phyloP scores from a whole-genome alignment of 2,113 vertebrate species.

The Pomatorhinus ruficollis region DNA sequence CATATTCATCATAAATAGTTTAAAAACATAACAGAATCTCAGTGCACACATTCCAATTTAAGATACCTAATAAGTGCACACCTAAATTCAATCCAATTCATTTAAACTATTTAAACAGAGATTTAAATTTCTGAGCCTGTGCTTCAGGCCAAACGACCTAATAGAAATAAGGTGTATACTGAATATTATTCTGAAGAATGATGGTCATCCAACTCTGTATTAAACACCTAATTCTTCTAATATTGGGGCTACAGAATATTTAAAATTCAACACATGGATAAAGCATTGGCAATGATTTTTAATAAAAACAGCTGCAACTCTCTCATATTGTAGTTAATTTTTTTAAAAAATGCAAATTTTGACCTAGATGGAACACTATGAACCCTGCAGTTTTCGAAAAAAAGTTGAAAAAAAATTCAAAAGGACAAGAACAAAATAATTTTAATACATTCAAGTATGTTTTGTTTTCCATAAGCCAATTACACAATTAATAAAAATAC shows the following conservation, averaged over 20 bases:
- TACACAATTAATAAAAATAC: not conserved
- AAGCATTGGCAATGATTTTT: not conserved
- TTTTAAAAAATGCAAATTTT: not conserved
- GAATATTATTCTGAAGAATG: not conserved
- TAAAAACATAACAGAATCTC: not conserved
- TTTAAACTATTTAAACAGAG: not conserved
- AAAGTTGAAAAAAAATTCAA: not conserved
- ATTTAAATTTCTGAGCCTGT: not conserved
- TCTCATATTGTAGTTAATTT: not conserved
- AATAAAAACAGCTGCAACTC: not conserved
- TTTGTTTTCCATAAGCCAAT: not conserved
- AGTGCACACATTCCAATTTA: not conserved
- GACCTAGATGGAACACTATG: not conserved
- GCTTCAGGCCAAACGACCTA: not conserved
- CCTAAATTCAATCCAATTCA: not conserved
- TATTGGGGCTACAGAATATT: not conserved
- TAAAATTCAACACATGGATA: not conserved
- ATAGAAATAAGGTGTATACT: not conserved
- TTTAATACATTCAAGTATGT: not conserved
- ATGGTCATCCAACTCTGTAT: not conserved
- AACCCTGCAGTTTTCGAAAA: not conserved
- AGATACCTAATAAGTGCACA: not conserved
- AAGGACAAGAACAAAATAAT: not conserved
- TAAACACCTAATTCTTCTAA: not conserved
- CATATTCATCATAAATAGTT: not conserved